Evolutionary conservation across 2,888 invertebrate genomes (phyloP).

Genomic region (Sabatieria punctata): DNA sequence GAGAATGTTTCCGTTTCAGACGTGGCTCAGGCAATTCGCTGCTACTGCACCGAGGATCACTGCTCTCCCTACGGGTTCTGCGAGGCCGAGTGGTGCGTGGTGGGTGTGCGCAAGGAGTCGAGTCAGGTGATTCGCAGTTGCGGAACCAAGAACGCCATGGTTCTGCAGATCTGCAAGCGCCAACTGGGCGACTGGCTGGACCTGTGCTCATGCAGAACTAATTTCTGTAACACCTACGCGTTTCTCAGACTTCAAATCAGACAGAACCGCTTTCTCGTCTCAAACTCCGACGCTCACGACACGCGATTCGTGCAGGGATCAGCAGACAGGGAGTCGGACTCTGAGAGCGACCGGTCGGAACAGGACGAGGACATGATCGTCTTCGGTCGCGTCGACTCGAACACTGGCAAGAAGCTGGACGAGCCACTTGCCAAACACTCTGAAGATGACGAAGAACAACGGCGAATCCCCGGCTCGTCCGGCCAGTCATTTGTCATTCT

Average conservation of each 20-base stretch:
- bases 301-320: too few species aligned
- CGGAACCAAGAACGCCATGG: not conserved
- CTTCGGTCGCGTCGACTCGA: too few species aligned
- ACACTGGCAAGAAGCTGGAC: too few species aligned
- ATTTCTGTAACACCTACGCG: slow-evolving; percentile 3
- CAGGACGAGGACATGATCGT: too few species aligned
- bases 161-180: not conserved
- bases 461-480: not conserved
- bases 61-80: slow-evolving; percentile 1
- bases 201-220: slow-evolving; percentile 1
- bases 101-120: not conserved
- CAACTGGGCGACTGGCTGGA: not conserved
- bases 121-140: not conserved
- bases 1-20: not conserved
- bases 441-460: too few species aligned
- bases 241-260: slow-evolving; percentile 2
- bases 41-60: slow-evolving; percentile 1
- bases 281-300: too few species aligned
- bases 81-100: not conserved
- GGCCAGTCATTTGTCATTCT: slow-evolving; percentile 23
- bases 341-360: too few species aligned
- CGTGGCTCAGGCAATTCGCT: not conserved
- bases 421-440: too few species aligned
- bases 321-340: too few species aligned
- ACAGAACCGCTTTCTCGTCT: too few species aligned